Conservation (phyloP, 2,888 invertebrate genomes). For the Chymomyza amoena region DNA sequence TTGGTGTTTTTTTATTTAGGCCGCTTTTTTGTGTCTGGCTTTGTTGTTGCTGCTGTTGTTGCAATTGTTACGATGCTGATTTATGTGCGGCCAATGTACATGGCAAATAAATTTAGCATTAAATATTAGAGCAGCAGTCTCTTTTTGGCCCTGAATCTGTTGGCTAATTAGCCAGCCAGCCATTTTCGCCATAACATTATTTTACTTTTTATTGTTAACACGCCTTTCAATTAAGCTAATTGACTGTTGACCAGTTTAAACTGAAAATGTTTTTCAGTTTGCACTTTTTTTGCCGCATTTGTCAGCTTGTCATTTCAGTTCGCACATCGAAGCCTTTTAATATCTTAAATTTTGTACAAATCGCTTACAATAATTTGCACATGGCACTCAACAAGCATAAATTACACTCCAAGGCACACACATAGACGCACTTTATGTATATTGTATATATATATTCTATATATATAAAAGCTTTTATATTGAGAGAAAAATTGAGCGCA, state of each 20-base stretch:
- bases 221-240: neutral
- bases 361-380: constrained; percentile 62
- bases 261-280: no score
- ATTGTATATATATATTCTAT: neutral
- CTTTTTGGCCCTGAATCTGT: neutral
- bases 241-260: neutral
- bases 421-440: neutral
- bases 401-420: constrained; percentile 21
- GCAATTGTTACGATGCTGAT: neutral
- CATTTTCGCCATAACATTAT: neutral
- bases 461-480: neutral
- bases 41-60: constrained; percentile 14
- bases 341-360: constrained; percentile 58
- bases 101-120: neutral
- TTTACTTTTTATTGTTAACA: neutral
- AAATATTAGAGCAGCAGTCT: neutral
- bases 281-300: neutral
- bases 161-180: neutral
- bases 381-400: constrained; percentile 57
- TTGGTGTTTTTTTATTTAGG: constrained; percentile 9
- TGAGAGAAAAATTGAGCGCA: neutral
- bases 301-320: neutral
- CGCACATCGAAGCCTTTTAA: constrained; percentile 36
- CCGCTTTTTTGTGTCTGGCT: constrained; percentile 1
- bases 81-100: neutral